Conservation (phyloP, 2,888 invertebrate species). For the Brachypterus glaber region DNA sequence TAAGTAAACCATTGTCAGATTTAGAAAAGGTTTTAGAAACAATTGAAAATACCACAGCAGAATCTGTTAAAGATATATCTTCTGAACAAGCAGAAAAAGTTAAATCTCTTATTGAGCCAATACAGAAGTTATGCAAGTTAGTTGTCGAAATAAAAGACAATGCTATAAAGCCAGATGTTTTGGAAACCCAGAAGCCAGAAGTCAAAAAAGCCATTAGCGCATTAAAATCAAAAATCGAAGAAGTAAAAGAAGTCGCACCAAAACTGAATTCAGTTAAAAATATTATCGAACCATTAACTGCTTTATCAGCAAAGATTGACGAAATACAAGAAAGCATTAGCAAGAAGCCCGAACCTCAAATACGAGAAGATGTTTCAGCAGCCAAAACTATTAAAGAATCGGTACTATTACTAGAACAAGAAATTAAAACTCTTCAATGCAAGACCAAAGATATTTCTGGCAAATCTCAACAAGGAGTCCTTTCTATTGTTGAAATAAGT, state of each 20-base stretch:
- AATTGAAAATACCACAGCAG: slow-evolving; percentile 8
- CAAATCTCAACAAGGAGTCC: slow-evolving; percentile 15
- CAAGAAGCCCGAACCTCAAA: too few relatives aligned
- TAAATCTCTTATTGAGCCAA: slow-evolving; percentile 11
- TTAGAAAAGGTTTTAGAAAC: slow-evolving; percentile 7
- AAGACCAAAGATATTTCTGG: slow-evolving; percentile 14
- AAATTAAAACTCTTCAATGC: slow-evolving; percentile 14
- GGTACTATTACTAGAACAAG: slow-evolving; percentile 13
- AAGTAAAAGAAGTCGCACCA: too few relatives aligned
- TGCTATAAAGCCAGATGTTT: slow-evolving; percentile 21
- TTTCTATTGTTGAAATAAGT: slow-evolving; percentile 16
- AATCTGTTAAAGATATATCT: slow-evolving; percentile 11
- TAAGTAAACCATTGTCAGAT: slow-evolving; percentile 2
- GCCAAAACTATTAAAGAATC: slow-evolving; percentile 13
- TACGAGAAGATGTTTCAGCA: too few relatives aligned
- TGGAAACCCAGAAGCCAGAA: too few relatives aligned
- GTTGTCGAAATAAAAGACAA: slow-evolving; percentile 18
- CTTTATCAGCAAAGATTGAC: too few relatives aligned
- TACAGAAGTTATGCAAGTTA: slow-evolving; percentile 15
- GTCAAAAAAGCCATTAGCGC: too few relatives aligned
- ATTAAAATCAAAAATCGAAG: too few relatives aligned
- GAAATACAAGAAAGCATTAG: too few relatives aligned
- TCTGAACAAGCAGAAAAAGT: slow-evolving; percentile 7
- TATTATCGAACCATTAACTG: too few relatives aligned
- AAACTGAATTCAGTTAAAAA: too few relatives aligned